These are phyloP conservation scores for Zootoca vivipara DNA, from an alignment of 2,113 vertebrate species.

Conservation along the genomic window DNA sequence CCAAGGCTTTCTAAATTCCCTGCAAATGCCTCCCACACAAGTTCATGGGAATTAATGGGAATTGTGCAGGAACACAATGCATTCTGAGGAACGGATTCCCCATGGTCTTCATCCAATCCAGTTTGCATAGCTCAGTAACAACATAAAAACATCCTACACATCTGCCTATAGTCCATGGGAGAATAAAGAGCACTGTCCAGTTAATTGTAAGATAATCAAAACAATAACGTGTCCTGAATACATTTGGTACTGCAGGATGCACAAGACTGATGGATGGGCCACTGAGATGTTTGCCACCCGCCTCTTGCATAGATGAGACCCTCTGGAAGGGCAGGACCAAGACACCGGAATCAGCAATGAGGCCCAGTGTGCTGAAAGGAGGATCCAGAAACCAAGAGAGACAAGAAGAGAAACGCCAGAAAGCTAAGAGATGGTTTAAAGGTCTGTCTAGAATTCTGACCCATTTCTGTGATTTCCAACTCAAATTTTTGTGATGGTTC, in stretches of 20 bases:
- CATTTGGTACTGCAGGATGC: accelerated
- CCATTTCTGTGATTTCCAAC: not conserved
- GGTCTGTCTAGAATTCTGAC: not conserved
- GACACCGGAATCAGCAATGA: not conserved
- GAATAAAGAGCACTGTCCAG: not conserved
- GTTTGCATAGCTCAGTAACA: conserved; percentile 76
- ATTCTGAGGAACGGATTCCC: not conserved
- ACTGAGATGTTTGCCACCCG: not conserved
- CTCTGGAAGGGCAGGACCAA: not conserved
- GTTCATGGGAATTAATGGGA: not conserved
- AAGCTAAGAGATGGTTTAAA: not conserved
- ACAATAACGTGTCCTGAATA: not conserved
- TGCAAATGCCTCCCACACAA: too few species aligned
- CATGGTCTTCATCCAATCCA: not conserved
- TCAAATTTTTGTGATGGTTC: not conserved
- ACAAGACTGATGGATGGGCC: not conserved
- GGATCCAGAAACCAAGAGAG: not conserved
- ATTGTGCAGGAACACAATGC: not conserved
- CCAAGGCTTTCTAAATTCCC: not conserved
- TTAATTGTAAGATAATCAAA: not conserved
- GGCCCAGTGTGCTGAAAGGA: not conserved
- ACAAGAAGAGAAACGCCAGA: not conserved
- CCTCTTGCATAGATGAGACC: not conserved
- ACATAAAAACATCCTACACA: conserved; percentile 26
- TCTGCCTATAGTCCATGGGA: not conserved